A percentile compares a stretch with the other conserved stretches of the same genome.
These are phyloP conservation scores for Huso huso DNA, from an alignment of 2,797 vertebrate species.

Conservation along the genomic window DNA sequence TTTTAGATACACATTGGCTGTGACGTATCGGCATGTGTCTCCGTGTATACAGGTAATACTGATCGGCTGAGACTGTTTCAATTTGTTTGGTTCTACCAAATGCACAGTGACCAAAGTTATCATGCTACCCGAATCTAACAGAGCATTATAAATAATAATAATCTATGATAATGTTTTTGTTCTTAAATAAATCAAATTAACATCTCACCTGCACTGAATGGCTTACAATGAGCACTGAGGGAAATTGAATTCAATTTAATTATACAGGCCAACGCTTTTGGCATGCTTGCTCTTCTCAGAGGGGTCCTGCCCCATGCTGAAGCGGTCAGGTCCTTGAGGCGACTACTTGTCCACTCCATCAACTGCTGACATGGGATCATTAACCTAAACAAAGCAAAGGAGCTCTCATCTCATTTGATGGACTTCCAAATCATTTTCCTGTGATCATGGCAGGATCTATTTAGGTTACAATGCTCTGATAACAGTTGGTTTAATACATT, in stretches of 20 bases:
- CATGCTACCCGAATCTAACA: no score
- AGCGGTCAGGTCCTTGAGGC: neutral
- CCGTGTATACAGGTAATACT: no score
- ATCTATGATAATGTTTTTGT: neutral
- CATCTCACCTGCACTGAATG: conserved; percentile 3
- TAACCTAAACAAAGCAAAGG: conserved; percentile 8
- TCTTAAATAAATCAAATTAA: neutral
- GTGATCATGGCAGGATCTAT: neutral
- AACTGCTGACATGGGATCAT: conserved; percentile 4
- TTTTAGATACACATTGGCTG: no score
- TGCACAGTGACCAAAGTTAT: no score
- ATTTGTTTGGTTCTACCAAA: no score
- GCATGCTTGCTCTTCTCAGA: neutral
- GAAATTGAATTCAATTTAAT: conserved; percentile 5
- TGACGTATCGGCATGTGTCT: no score
- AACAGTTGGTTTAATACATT: neutral
- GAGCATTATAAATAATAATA: no score
- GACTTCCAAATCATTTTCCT: neutral
- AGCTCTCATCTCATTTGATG: neutral
- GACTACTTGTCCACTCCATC: conserved; percentile 2
- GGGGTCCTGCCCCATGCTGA: neutral
- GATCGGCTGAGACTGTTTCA: no score
- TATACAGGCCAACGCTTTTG: neutral
- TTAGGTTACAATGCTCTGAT: no score
- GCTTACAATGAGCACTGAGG: conserved; percentile 1